phyloP scores from a whole-genome alignment of 2,888 invertebrate species.

The Pantelozetes paolii region DNA sequence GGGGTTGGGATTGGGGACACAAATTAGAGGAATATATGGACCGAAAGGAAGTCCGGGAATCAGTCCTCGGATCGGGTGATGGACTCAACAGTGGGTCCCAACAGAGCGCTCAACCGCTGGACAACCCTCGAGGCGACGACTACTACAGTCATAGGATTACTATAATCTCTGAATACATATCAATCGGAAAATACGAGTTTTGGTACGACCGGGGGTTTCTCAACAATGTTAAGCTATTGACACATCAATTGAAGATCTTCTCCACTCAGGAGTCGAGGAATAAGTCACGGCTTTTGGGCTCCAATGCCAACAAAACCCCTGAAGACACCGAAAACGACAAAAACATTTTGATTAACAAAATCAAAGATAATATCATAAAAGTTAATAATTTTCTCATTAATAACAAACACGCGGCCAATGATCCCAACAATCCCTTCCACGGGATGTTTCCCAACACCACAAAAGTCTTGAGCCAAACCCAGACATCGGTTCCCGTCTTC shows the following conservation, averaged over 20 bases:
- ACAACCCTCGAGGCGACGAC: too few species aligned
- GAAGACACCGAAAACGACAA: neutral
- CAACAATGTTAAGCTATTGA: neutral
- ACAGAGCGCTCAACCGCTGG: too few species aligned
- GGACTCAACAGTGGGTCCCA: too few species aligned
- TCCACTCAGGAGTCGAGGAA: neutral
- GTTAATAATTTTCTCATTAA: neutral
- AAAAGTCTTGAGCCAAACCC: too few species aligned
- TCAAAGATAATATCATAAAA: neutral
- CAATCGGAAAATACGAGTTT: neutral
- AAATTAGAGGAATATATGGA: too few species aligned
- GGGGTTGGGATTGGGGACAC: too few species aligned
- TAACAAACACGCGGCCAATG: neutral
- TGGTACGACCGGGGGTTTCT: neutral
- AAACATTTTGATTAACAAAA: neutral
- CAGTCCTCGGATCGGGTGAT: too few species aligned
- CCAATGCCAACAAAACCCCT: neutral
- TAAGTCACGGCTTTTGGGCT: neutral
- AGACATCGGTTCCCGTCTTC: too few species aligned
- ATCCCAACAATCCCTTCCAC: neutral
- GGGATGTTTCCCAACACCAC: too few species aligned
- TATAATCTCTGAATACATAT: neutral
- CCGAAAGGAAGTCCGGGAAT: too few species aligned
- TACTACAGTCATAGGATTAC: too few species aligned
- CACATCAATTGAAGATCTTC: neutral